Conservation (phyloP, 2,797 vertebrate genomes). For the Eulemur rubriventer region DNA sequence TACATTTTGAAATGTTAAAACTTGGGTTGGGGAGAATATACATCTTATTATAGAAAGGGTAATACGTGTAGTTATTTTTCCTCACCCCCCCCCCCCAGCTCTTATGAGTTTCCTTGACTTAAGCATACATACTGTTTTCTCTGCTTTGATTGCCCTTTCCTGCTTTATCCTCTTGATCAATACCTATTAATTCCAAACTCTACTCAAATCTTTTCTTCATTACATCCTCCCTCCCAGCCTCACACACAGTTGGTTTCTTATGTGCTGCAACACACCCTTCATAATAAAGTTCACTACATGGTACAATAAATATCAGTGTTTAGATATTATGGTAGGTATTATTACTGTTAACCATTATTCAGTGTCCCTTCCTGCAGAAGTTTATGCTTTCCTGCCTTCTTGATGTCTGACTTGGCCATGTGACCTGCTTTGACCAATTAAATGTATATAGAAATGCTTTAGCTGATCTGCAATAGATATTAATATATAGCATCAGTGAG, state of each 20-base stretch:
- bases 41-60: background rate
- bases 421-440: background rate
- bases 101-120: background rate
- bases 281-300: background rate
- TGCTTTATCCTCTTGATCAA: background rate
- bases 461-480: background rate
- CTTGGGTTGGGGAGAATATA: background rate
- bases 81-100: background rate
- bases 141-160: background rate
- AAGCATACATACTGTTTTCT: background rate
- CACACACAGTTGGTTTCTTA: background rate
- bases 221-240: background rate
- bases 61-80: background rate
- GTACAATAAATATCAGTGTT: background rate
- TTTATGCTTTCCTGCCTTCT: background rate
- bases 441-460: background rate
- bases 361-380: background rate
- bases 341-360: background rate
- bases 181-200: background rate
- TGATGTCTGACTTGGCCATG: background rate
- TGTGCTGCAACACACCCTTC: background rate
- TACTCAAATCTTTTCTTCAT: background rate
- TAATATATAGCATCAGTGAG: background rate
- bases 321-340: background rate
- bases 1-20: constrained; percentile 35